Evolutionary conservation across 1,140 invertebrate genomes (phyloP).

Genomic region (Luehdorfia chinensis): DNA sequence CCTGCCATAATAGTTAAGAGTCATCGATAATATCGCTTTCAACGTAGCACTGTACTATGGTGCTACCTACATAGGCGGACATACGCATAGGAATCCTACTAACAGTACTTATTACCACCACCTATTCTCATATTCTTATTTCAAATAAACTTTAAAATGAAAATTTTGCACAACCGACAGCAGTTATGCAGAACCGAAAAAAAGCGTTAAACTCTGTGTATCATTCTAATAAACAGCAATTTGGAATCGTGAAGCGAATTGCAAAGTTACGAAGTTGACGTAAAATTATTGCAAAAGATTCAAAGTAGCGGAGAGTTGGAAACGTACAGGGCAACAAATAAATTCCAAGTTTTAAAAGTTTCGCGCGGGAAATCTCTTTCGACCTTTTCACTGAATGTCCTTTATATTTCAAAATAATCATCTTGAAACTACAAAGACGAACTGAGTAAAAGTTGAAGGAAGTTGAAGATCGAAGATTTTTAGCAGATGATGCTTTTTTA

Average conservation of each 20-base stretch:
- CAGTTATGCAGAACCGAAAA: too few species aligned
- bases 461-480: slow-evolving; percentile 24
- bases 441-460: slow-evolving; percentile 24
- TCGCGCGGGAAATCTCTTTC: slow-evolving; percentile 21
- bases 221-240: slow-evolving; percentile 3
- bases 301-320: slow-evolving; percentile 9
- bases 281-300: slow-evolving; percentile 13
- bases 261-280: neutral
- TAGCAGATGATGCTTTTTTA: slow-evolving; percentile 23
- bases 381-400: slow-evolving; percentile 18
- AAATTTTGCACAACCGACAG: too few species aligned
- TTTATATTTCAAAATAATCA: slow-evolving; percentile 34
- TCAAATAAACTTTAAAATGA: too few species aligned
- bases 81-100: too few species aligned
- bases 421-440: slow-evolving; percentile 24
- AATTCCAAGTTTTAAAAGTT: slow-evolving; percentile 10
- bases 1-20: too few species aligned
- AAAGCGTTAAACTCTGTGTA: neutral
- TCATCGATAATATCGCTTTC: too few species aligned
- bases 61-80: too few species aligned
- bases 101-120: too few species aligned
- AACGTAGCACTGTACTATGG: too few species aligned
- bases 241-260: neutral
- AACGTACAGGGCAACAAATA: slow-evolving; percentile 15
- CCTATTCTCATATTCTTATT: too few species aligned